phyloP scores from a whole-genome alignment of 2,888 invertebrate species.

The Orthosia gracilis region DNA sequence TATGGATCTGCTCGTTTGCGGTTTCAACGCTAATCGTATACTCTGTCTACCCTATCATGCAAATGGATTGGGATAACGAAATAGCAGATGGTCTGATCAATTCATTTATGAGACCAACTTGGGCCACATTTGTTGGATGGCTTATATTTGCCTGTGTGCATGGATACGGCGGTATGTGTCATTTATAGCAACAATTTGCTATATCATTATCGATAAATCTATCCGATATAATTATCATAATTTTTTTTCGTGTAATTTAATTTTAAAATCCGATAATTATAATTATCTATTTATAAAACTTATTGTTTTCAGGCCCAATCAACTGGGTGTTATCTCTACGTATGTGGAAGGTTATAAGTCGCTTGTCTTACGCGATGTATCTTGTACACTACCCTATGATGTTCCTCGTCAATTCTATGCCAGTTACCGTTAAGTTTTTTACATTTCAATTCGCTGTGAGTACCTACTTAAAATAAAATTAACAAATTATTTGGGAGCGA shows the following conservation, averaged over 20 bases:
- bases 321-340: constrained; percentile 85
- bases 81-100: constrained; percentile 76
- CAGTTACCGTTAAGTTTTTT: constrained; percentile 57
- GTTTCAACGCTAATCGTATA: constrained; percentile 63
- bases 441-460: constrained; percentile 22
- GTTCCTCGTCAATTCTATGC: constrained; percentile 65
- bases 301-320: constrained; percentile 78
- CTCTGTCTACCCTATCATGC: constrained; percentile 68
- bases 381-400: constrained; percentile 83
- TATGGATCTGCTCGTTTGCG: constrained; percentile 66
- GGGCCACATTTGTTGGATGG: constrained; percentile 86
- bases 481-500: too few species aligned
- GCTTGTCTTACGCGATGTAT: constrained; percentile 90
- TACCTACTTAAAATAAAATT: background rate
- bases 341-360: constrained; percentile 87
- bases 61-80: constrained; percentile 76
- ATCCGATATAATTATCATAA: background rate
- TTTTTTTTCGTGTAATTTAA: background rate
- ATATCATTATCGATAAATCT: too few species aligned
- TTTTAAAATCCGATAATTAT: background rate
- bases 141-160: constrained; percentile 84
- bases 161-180: constrained; percentile 75
- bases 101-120: constrained; percentile 81
- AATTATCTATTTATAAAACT: background rate
- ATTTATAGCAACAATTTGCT: background rate